Evolutionary conservation across 1,140 invertebrate species (phyloP), one percentile per base, ranked within the genome.

Genomic region (Chymomyza costata): DNA sequence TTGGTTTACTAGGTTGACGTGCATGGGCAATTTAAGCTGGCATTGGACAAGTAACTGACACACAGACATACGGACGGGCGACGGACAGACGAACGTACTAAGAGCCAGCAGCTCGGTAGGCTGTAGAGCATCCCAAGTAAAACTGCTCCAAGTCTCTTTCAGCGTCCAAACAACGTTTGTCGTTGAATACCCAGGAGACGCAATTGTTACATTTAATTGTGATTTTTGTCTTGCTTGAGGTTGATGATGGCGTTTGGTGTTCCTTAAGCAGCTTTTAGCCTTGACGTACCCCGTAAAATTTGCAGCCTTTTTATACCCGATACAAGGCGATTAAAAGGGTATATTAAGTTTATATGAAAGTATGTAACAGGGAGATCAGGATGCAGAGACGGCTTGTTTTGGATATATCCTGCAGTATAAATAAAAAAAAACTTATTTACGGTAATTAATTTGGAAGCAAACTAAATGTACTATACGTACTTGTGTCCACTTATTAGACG

Each of bases 141-240:
- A n/a, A n/a, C n/a, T n/a, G n/a, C n/a, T n/a, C n/a, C n/a, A n/a
- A n/a, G n/a, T n/a, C n/a, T 28, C 10, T 28, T 38, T 13, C 40
- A 13, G 15, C 7, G 15, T 28, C 8, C 31, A 37, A 17, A 18
- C 39, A 41, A 48, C 58, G 65, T 65, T 65, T 67, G 61, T 67
- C 61, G 61, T 41, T 67, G 60, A 70, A 51, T 66, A 64, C 74
- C 73, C 73, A 59, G 73, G 73, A 73, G 73, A 78, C 73, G 67
- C 73, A 78, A 78, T 78, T 78, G 73, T 78, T 73, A 80, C 73
- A 78, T 78, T 80, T 78, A 78, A 78, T 78, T 78, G 73, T 78
- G 68, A 80, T 78, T 78, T 80, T 78, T 78, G 67, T 78, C 56
- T 67, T 62, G 39, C 37, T 45, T 16, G 16, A 25, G 5, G 25